These are phyloP conservation scores for Nomada lathburiana DNA, from an alignment of 2,888 invertebrate species.

Conservation along the genomic window DNA sequence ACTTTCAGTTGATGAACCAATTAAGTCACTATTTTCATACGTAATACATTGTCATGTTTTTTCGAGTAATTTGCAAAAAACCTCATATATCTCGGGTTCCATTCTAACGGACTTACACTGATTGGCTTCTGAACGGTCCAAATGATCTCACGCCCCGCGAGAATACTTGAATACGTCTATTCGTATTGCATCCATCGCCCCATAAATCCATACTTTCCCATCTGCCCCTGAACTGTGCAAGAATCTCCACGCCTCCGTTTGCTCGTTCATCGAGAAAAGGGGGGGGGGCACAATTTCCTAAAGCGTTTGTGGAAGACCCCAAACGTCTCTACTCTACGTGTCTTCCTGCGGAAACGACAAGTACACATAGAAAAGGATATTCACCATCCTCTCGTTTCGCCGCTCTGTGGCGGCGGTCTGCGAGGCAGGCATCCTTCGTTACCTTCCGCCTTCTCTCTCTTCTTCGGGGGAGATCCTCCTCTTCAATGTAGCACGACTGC, in stretches of 20 bases:
- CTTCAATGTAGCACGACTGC: conserved; percentile 78
- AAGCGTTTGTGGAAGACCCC: background rate
- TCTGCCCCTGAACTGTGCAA: background rate
- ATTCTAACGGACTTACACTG: too few species aligned
- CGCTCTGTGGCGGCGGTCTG: conserved; percentile 82
- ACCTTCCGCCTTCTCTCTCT: conserved; percentile 72
- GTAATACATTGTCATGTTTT: too few species aligned
- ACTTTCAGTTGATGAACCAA: too few species aligned
- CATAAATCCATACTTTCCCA: background rate
- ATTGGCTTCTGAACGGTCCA: background rate
- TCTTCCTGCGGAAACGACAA: conserved; percentile 9
- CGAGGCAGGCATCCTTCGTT: conserved; percentile 81
- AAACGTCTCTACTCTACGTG: background rate
- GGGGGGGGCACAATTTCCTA: conserved; percentile 23
- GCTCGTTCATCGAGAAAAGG: conserved; percentile 17
- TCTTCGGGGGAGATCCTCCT: conserved; percentile 70
- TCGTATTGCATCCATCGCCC: background rate
- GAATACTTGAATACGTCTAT: background rate
- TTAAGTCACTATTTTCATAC: too few species aligned
- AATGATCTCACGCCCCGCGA: background rate
- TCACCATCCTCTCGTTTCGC: conserved; percentile 81
- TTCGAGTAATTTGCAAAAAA: too few species aligned
- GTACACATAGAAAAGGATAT: conserved; percentile 46
- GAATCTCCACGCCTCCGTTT: too few species aligned
- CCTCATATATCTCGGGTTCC: too few species aligned